Percentiles rank a stretch among this genome's conserved stretches.
Evolutionary conservation across 2,797 vertebrate species (phyloP).

Genomic region (Squalus acanthias): DNA sequence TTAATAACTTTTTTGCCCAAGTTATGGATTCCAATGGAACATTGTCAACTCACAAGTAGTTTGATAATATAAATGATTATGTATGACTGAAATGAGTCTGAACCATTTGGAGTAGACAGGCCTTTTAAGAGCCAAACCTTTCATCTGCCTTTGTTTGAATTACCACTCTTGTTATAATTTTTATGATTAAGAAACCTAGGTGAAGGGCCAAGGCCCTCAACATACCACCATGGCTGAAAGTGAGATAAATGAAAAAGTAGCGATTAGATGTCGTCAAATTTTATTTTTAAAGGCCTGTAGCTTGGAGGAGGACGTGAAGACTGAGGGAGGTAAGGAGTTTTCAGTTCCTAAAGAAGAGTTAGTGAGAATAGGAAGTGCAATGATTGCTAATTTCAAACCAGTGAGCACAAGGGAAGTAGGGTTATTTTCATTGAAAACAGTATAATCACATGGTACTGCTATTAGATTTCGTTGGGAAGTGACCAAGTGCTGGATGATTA

Average conservation of each 20-base stretch:
- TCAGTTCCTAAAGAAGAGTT: background rate
- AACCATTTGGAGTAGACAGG: background rate
- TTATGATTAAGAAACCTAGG: background rate
- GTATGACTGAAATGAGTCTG: background rate
- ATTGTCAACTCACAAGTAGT: background rate
- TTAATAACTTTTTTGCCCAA: background rate
- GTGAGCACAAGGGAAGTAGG: background rate
- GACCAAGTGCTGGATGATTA: background rate
- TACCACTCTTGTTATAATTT: background rate
- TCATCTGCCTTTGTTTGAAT: background rate
- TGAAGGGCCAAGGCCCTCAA: background rate
- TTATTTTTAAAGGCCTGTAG: background rate
- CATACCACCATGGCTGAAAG: background rate
- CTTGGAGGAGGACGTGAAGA: background rate
- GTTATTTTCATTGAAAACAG: slow-evolving; percentile 16
- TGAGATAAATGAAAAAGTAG: background rate
- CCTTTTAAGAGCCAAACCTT: background rate
- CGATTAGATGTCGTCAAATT: background rate
- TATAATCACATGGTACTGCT: background rate
- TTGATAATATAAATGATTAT: background rate
- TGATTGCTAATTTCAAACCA: background rate
- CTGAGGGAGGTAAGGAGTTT: background rate
- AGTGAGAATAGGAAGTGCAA: background rate
- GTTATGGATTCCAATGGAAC: background rate
- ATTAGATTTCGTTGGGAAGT: background rate